Percentiles rank a stretch among this genome's conserved stretches.
phyloP scores from a whole-genome alignment of 2,797 vertebrate species.

The Potorous gilbertii region DNA sequence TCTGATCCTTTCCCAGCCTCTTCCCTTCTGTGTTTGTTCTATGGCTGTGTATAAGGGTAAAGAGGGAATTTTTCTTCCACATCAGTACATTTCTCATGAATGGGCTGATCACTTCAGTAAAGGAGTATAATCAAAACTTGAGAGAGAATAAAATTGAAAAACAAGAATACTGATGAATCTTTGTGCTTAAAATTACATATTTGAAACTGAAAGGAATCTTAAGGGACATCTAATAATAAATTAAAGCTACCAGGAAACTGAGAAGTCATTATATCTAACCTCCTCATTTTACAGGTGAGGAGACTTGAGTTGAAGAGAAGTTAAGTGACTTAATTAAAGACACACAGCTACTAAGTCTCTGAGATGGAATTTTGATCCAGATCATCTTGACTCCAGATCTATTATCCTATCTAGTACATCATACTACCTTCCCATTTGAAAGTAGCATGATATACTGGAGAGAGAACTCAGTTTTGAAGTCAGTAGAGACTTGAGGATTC shows the following conservation, averaged over 20 bases:
- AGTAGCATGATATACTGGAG: neutral
- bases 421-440: neutral
- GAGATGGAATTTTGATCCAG: neutral
- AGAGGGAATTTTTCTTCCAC: slow-evolving; percentile 14
- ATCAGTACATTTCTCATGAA: neutral
- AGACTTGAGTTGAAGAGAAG: neutral
- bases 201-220: neutral
- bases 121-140: neutral
- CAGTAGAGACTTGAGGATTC: neutral
- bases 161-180: neutral
- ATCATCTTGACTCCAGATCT: neutral
- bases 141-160: neutral
- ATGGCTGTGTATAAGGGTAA: neutral
- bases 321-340: neutral
- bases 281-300: neutral
- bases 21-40: rapidly evolving
- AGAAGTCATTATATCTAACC: neutral
- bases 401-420: neutral
- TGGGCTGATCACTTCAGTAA: neutral
- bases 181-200: neutral
- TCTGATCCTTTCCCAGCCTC: neutral
- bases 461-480: neutral
- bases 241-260: neutral
- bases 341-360: neutral
- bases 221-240: neutral